Percentiles rank a stretch among this genome's conserved stretches.
phyloP scores from a whole-genome alignment of 2,888 invertebrate species.

The Epicampocera succincta region DNA sequence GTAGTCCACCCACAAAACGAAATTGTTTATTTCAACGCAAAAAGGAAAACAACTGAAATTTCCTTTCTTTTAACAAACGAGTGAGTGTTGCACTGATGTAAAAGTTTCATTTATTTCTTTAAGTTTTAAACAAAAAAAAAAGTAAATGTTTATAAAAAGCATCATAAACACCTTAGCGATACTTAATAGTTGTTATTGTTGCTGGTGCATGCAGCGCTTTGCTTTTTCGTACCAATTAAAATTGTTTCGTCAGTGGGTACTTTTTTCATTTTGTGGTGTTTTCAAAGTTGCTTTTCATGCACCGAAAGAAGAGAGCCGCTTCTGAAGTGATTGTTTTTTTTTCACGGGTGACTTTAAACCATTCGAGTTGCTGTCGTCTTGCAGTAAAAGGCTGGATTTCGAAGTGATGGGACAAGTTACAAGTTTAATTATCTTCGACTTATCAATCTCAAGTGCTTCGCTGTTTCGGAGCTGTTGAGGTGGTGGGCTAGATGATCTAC shows the following conservation, averaged over 20 bases:
- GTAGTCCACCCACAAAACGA: slow-evolving; percentile 60
- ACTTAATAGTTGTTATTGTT: slow-evolving; percentile 13
- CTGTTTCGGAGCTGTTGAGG: too few relatives aligned
- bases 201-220: slow-evolving; percentile 21
- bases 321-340: too few relatives aligned
- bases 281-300: neutral
- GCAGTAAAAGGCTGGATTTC: too few relatives aligned
- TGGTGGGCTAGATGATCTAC: too few relatives aligned
- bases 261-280: slow-evolving; percentile 13
- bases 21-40: slow-evolving; percentile 34
- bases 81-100: neutral
- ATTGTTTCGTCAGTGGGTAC: slow-evolving; percentile 36
- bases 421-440: too few relatives aligned
- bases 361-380: too few relatives aligned
- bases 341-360: too few relatives aligned
- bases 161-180: slow-evolving; percentile 57
- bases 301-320: too few relatives aligned
- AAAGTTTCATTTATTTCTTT: slow-evolving; percentile 3
- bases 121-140: neutral
- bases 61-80: neutral
- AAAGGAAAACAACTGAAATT: neutral
- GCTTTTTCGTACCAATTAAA: slow-evolving; percentile 57
- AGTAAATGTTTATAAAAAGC: slow-evolving; percentile 33
- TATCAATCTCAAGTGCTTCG: too few relatives aligned
- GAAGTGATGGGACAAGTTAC: too few relatives aligned